These are phyloP conservation scores for Polietes domitor DNA, from an alignment of 2,888 invertebrate species.

Conservation along the genomic window DNA sequence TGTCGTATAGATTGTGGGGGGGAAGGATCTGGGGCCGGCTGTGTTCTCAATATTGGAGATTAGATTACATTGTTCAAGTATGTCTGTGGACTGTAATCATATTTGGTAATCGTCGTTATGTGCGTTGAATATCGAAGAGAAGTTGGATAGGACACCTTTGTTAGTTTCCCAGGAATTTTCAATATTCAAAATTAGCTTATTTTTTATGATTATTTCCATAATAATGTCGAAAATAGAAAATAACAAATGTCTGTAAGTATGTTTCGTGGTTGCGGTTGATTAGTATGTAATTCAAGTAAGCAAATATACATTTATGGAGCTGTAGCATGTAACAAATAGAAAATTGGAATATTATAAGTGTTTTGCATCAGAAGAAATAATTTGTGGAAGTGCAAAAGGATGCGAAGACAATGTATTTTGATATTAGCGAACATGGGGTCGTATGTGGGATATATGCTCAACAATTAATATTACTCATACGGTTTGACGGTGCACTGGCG, in stretches of 20 bases:
- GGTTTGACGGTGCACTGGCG: no score
- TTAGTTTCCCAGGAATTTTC: not conserved
- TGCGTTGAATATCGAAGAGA: not conserved
- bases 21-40: not conserved
- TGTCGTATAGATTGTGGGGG: not conserved
- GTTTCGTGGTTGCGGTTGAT: not conserved
- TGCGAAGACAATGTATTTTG: no score
- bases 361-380: no score
- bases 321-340: no score
- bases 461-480: no score
- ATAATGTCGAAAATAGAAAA: not conserved
- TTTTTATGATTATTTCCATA: not conserved
- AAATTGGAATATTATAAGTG: no score
- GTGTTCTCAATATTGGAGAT: slow-evolving; percentile 2
- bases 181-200: slow-evolving; percentile 1
- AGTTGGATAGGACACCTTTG: not conserved
- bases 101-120: slow-evolving; percentile 28
- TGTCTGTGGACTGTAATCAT: slow-evolving; percentile 9
- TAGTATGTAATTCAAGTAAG: not conserved
- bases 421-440: no score
- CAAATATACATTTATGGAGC: not conserved
- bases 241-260: not conserved
- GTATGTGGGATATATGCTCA: no score
- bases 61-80: slow-evolving; percentile 6
- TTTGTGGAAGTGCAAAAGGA: no score